Conservation (phyloP, 2,888 invertebrate genomes). For the Thera obeliscata region DNA sequence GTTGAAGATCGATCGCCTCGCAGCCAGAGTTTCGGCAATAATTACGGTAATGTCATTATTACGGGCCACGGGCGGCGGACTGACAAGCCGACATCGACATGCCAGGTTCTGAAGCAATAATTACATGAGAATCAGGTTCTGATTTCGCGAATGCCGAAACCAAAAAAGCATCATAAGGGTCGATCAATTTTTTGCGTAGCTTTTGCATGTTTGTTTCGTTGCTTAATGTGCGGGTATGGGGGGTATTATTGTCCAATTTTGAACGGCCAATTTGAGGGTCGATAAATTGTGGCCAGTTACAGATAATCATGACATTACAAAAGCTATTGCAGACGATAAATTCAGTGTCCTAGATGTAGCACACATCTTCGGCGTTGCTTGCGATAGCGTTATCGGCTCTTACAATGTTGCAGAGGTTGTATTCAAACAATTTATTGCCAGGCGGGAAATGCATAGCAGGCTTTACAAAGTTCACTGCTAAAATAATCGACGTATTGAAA, state of each 20-base stretch:
- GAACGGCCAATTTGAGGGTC: constrained; percentile 23
- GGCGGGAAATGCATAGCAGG: not conserved
- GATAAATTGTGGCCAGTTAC: constrained; percentile 31
- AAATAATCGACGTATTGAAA: not conserved
- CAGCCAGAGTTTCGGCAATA: constrained; percentile 37
- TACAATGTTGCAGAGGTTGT: constrained; percentile 17
- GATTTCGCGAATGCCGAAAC: constrained; percentile 40
- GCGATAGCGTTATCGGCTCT: constrained; percentile 28
- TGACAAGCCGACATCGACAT: constrained; percentile 38
- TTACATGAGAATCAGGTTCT: constrained; percentile 43
- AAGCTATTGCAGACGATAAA: constrained; percentile 27
- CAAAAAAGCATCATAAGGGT: constrained; percentile 32
- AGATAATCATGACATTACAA: constrained; percentile 33
- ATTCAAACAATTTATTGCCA: constrained; percentile 22
- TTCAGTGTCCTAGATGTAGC: constrained; percentile 28
- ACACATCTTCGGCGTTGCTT: constrained; percentile 24
- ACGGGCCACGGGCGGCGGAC: constrained; percentile 29
- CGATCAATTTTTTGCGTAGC: constrained; percentile 33
- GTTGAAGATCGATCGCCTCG: constrained; percentile 53
- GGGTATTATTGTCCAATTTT: constrained; percentile 33
- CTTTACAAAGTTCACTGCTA: not conserved
- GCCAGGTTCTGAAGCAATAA: constrained; percentile 37
- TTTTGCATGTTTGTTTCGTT: constrained; percentile 36
- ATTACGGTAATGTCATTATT: constrained; percentile 48
- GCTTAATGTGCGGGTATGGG: constrained; percentile 28